Conservation (phyloP, 2,888 invertebrate species). For the Clivina fossor region DNA sequence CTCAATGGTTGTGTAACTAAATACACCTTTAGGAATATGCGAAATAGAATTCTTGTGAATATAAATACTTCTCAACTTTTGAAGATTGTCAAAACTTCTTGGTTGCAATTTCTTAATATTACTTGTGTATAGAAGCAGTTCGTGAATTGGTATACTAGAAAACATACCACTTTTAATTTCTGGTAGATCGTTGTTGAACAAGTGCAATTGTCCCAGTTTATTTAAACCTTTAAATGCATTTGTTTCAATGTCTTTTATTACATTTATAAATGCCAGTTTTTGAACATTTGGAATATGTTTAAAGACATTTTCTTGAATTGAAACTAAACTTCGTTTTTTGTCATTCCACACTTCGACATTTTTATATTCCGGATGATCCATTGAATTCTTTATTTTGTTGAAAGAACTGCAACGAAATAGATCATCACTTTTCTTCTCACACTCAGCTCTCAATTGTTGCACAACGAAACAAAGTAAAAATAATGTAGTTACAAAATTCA, state of each 20-base stretch:
- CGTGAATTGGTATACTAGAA: no score
- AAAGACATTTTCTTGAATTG: background rate
- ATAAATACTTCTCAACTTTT: conserved; percentile 3
- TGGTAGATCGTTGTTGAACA: conserved; percentile 8
- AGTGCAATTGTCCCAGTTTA: background rate
- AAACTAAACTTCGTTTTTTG: no score
- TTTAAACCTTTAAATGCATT: conserved; percentile 1
- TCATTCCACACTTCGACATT: no score
- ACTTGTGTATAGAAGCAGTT: background rate
- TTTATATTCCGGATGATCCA: no score
- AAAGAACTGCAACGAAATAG: no score
- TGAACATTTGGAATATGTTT: background rate
- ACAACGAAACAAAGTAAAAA: no score
- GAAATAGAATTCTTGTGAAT: conserved; percentile 16
- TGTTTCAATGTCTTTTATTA: conserved; percentile 2
- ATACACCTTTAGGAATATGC: conserved; percentile 5
- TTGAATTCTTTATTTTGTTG: no score
- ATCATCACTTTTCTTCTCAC: no score
- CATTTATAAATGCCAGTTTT: background rate
- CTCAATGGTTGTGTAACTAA: conserved; percentile 1
- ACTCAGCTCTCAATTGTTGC: no score
- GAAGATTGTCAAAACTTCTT: conserved; percentile 7
- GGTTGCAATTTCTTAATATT: conserved; percentile 5
- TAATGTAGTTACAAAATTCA: no score
- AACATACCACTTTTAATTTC: background rate